Percentiles rank a stretch among this genome's conserved stretches.
Evolutionary conservation across 2,113 vertebrate species (phyloP).

Genomic region (Dromiciops gliroides): DNA sequence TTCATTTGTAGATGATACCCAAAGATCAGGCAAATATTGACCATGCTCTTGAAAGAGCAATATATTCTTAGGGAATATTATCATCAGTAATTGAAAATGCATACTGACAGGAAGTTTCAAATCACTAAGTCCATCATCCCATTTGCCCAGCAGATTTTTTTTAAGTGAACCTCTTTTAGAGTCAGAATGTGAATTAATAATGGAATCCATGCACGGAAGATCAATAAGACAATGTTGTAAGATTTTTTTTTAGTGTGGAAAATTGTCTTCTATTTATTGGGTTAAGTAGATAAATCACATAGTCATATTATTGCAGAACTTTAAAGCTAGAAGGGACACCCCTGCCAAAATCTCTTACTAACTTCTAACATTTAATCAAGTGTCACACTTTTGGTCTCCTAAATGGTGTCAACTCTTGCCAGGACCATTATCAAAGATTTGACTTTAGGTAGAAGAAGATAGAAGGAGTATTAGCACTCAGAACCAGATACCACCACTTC

Average conservation of each 20-base stretch:
- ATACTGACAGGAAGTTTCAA: conserved; percentile 69
- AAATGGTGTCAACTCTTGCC: not conserved
- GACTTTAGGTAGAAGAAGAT: not conserved
- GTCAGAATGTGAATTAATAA: conserved; percentile 64
- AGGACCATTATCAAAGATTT: not conserved
- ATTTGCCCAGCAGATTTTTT: conserved; percentile 14
- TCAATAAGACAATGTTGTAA: conserved; percentile 42
- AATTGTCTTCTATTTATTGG: not conserved
- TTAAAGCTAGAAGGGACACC: not conserved
- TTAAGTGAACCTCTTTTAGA: conserved; percentile 56
- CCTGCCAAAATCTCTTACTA: not conserved
- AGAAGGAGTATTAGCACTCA: not conserved
- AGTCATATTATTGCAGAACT: not conserved
- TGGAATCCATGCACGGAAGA: conserved; percentile 42
- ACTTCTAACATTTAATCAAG: not conserved
- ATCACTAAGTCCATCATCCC: conserved; percentile 58
- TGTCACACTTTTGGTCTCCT: not conserved
- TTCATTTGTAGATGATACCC: conserved; percentile 4
- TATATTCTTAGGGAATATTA: conserved; percentile 43
- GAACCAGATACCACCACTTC: not conserved
- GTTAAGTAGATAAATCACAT: not conserved
- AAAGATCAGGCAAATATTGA: not conserved
- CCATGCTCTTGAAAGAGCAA: not conserved
- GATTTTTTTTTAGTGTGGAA: not conserved
- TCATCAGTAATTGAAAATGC: conserved; percentile 61